A percentile compares a stretch with the other conserved stretches of the same genome.
These are phyloP conservation scores for Nomia melanderi DNA, from an alignment of 1,140 invertebrate species.

Conservation along the genomic window DNA sequence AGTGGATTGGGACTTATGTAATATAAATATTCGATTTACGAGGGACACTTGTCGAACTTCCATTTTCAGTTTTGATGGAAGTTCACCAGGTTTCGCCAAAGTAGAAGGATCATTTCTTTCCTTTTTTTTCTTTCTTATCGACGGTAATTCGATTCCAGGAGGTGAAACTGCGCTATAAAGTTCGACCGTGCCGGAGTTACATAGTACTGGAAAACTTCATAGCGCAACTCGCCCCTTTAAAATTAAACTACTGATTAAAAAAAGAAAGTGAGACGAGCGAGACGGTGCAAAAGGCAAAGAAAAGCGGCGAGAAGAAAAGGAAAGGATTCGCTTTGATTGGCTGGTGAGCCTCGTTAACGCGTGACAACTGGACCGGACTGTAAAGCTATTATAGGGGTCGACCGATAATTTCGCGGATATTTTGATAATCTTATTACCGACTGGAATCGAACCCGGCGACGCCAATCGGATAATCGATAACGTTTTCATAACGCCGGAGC, in stretches of 20 bases:
- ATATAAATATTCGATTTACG: slow-evolving; percentile 31
- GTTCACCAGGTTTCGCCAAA: neutral
- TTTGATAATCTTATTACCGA: neutral
- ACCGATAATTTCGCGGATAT: neutral
- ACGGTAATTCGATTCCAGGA: slow-evolving; percentile 26
- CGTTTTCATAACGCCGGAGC: slow-evolving; percentile 10
- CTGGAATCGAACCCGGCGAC: neutral
- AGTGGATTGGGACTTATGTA: neutral
- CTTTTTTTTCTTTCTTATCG: neutral
- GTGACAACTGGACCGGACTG: neutral
- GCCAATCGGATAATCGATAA: slow-evolving; percentile 21
- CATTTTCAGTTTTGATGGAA: slow-evolving; percentile 39
- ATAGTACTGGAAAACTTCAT: neutral
- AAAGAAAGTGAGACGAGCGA: neutral
- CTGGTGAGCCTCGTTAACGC: slow-evolving; percentile 14
- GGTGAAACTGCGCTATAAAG: neutral
- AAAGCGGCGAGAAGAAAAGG: neutral
- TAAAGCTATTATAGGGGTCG: neutral
- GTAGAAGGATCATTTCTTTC: neutral
- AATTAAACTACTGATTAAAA: slow-evolving; percentile 22
- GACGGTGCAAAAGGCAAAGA: too few species aligned
- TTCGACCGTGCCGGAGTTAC: slow-evolving; percentile 5
- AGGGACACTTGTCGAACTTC: slow-evolving; percentile 21
- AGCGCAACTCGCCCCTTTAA: neutral
- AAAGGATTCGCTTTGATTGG: neutral